Conservation (phyloP, 2,888 invertebrate genomes). For the Diadegma fenestrale region DNA sequence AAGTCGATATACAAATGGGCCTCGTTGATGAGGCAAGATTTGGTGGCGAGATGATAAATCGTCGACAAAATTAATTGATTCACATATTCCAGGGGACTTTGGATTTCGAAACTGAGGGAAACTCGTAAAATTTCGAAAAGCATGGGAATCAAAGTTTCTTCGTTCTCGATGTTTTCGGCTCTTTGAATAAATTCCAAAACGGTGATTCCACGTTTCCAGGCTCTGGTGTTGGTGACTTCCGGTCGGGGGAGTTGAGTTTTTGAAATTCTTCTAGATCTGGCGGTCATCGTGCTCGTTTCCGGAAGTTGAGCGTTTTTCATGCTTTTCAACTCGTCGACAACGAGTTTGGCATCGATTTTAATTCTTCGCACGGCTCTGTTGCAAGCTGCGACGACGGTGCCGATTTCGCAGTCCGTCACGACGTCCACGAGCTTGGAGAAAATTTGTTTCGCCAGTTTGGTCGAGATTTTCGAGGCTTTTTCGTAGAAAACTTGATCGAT, state of each 20-base stretch:
- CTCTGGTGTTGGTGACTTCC: slow-evolving; percentile 88
- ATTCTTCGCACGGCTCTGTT: slow-evolving; percentile 89
- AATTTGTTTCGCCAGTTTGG: slow-evolving; percentile 75
- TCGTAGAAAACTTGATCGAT: slow-evolving; percentile 87
- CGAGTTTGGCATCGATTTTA: slow-evolving; percentile 87
- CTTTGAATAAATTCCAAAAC: slow-evolving; percentile 94
- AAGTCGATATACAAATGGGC: slow-evolving; percentile 89
- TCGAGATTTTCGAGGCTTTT: slow-evolving; percentile 71
- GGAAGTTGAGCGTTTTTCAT: slow-evolving; percentile 86
- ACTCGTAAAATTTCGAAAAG: slow-evolving; percentile 92
- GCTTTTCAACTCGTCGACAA: slow-evolving; percentile 87
- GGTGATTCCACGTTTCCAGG: slow-evolving; percentile 93
- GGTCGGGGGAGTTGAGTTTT: slow-evolving; percentile 85
- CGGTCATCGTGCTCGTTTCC: not conserved
- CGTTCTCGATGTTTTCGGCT: slow-evolving; percentile 91
- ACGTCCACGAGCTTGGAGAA: slow-evolving; percentile 79
- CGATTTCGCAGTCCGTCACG: slow-evolving; percentile 80
- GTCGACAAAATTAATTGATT: slow-evolving; percentile 94
- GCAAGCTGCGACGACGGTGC: slow-evolving; percentile 85
- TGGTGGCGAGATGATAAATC: slow-evolving; percentile 87
- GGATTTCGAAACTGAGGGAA: slow-evolving; percentile 93
- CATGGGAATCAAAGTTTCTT: slow-evolving; percentile 89
- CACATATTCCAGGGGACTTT: slow-evolving; percentile 93
- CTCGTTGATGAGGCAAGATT: slow-evolving; percentile 83
- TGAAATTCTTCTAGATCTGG: slow-evolving; percentile 71